Conservation (phyloP, 1,140 invertebrate genomes). For the Parapsyche elsis region DNA sequence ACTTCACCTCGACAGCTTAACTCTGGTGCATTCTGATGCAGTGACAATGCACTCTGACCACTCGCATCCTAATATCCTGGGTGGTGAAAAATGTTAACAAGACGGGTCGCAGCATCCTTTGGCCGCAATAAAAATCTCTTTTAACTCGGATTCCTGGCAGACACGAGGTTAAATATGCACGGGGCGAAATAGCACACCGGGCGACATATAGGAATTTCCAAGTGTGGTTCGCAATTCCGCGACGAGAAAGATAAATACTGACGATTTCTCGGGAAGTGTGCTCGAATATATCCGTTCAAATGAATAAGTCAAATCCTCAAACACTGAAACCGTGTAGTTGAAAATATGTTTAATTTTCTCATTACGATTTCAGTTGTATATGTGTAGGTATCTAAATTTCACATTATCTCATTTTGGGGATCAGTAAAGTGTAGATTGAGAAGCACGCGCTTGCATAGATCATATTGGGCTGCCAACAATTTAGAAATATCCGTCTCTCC, state of each 20-base stretch:
- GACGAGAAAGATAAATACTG: background rate
- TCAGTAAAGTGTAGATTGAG: no score
- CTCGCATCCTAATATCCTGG: constrained; percentile 44
- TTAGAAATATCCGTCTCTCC: no score
- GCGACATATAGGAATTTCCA: background rate
- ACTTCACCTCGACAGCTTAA: no score
- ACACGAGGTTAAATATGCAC: constrained; percentile 28
- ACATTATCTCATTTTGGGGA: no score
- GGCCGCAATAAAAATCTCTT: constrained; percentile 45
- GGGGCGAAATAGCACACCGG: constrained; percentile 7
- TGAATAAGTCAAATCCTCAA: no score
- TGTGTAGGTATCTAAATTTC: no score
- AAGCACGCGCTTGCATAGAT: no score
- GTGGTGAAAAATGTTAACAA: constrained; percentile 56
- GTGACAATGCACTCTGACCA: constrained; percentile 15
- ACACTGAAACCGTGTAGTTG: no score
- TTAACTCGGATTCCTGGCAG: constrained; percentile 42
- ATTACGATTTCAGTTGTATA: no score
- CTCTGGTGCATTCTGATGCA: background rate
- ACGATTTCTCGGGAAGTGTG: background rate
- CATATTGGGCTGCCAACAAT: no score
- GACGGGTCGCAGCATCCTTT: constrained; percentile 47
- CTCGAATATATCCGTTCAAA: background rate
- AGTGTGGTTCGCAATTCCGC: background rate
- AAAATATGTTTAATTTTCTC: no score